phyloP scores from a whole-genome alignment of 2,888 invertebrate genomes.

The Cyaniris semiargus region DNA sequence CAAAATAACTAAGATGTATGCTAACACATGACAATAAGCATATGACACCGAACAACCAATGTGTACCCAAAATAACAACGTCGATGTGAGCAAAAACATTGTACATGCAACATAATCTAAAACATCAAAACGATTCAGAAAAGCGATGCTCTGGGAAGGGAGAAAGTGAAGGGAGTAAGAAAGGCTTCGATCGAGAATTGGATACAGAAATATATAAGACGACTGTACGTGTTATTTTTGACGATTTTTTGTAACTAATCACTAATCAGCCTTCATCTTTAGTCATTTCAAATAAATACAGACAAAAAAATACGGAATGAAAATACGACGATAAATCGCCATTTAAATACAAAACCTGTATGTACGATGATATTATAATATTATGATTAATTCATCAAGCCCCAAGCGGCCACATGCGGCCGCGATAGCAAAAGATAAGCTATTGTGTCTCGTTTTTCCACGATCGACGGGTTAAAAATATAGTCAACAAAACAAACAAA shows the following conservation, averaged over 20 bases:
- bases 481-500: too few species aligned
- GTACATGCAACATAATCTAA: conserved; percentile 72
- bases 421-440: too few species aligned
- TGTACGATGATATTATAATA: too few species aligned
- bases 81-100: conserved; percentile 73
- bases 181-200: conserved; percentile 43
- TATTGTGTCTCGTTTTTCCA: too few species aligned
- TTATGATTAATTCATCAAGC: too few species aligned
- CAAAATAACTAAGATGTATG: conserved; percentile 31
- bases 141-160: conserved; percentile 70
- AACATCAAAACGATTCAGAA: conserved; percentile 56
- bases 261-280: background rate
- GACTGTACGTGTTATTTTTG: background rate
- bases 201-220: conserved; percentile 65
- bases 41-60: conserved; percentile 54
- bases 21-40: conserved; percentile 41
- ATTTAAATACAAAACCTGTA: too few species aligned
- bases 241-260: background rate
- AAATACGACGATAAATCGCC: background rate
- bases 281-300: background rate
- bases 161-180: conserved; percentile 45
- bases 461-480: too few species aligned
- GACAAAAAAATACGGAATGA: background rate
- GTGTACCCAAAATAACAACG: conserved; percentile 55
- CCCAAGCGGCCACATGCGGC: too few species aligned